Base-by-base conservation (phyloP, 2,797 vertebrate genomes). In the Heterohyrax brucei region DNA sequence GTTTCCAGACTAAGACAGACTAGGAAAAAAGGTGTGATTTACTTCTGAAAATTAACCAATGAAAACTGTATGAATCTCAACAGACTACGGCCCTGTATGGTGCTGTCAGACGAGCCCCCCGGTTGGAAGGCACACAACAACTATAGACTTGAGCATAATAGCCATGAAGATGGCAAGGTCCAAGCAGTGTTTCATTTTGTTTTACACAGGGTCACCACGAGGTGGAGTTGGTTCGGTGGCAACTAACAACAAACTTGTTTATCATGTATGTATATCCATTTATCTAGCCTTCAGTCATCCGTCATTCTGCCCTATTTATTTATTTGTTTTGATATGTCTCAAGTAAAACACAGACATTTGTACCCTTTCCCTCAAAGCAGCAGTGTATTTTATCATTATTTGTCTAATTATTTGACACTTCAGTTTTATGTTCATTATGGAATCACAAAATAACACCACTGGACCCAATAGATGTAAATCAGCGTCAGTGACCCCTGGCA, bases 291-390 rank as follows among this genome's bases (percentile, higher is more conserved):
- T 56, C 22, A 39, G 39, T 39, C 10, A 46, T 46, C 39, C 44
- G 46, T 46, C 24, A 70, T 94, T 83, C 68, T 87, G 59, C 1
- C 21, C 70, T 81, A 61, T 46, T 68, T 86, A 39, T 39, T 39
- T 39, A 39, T 39, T 39, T 39, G 3, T 84, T 68, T 88, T 19
- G 30, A 70, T 66, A 28, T 5, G 61, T 85, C 95, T 92, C 70
- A 80, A 91, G 22, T 81, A 66, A 94, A 83, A 16, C 84, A 9
- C 46, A 91, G 56, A 78, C 8, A 59, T 81, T 72, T 73, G n/a
- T 92, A 82, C 3, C 81, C 48, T 30, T 96, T 81, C 3, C 24
- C 21, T 95, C 78, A 89, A 93, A 95, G 21, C n/a, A 86, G 10
- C 9, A 50, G 83, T 86, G 50, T 72, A 21, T 87, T 94, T 94